Evolutionary conservation across 1,140 invertebrate genomes (phyloP), one percentile per base, ranked within the genome.

Genomic region (Bombus pascuorum): DNA sequence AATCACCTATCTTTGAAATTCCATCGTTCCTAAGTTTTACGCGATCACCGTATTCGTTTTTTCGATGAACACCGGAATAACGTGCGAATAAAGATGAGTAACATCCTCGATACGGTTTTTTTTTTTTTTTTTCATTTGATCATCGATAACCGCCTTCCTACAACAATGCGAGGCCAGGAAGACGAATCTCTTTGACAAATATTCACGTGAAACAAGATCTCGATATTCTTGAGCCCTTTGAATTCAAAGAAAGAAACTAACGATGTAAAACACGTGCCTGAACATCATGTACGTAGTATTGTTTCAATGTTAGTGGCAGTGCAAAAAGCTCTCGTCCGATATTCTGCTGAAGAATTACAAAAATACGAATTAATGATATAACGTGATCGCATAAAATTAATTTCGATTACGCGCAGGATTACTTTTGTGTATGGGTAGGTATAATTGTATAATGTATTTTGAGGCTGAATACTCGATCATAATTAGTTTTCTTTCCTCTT

Each of bases 261-360:
- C 53, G 70, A 59, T 72, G 59, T 81, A 57, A 79, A 74, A 88
- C 18, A 37, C 25, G 37, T 81, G 77, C 77, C 71, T 71, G 72
- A 59, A 81, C 70, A 80, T 66, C 62, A 70, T 34, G 74, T 74
- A 70, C 9, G 18, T 32, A 18, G 73, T 44, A 57, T 73, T 73
- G 68, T 83, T 78, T 42, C 32, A 76, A 80, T 76, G 77, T 74
- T 75, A 90, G 65, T 90, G 89, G 89, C 89, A 90, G 89, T 90
- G 86, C 85, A 76, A 80, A 87, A 68, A 68, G 65, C 68, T 81
- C 65, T 73, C 72, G 81, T 83, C 32, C 44, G 78, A 85, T 72
- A 80, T 81, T 73, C 57, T 57, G 57, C 47, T 68, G 25, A 32
- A 34, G 25, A 53, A 15, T 32, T 9, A n/a, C 6, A 28, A 39